Evolutionary conservation across 2,113 vertebrate genomes (phyloP), one percentile per base, ranked within the genome.

Genomic region (Anseranas semipalmata): DNA sequence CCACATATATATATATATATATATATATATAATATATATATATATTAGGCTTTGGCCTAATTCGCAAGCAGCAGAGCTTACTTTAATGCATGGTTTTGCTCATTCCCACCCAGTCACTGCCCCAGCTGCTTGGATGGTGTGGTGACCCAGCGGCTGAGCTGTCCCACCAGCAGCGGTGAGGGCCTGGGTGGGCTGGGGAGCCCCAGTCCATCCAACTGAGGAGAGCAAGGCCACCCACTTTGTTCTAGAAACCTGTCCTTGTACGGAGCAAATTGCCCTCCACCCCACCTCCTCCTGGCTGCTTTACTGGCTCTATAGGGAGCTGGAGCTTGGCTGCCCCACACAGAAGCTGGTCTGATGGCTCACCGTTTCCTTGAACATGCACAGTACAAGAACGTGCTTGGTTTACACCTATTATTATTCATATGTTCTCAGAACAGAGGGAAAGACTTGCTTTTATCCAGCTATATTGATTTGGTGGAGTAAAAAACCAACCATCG

Each of bases 141-240:
- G 2, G 12, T 48, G 50, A 32, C n/a, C 5, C 11, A 55, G 72
- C 16, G 30, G 32, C 55, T 85, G 43, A 81, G 58, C 33, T 66
- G 52, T 56, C 28, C 52, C 15, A 6, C 24, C 0, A 2, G 41
- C 48, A 73, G 37, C 0, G 0, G 21, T 37, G 50, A 68, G 48
- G 50, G 43, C 25, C 13, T 12, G 7, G 27, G 32, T 6, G 30
- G 30, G 28, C 55, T 65, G 14, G 27, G 50, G 37, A 65, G 25
- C 45, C 41, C 43, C 0, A 81, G 25, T 20, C 41, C 25, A 20
- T 33, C 11, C 13, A 4, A 7, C 37, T 66, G 41, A 72, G 46
- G 46, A 66, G 32, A 25, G 45, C 0, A 12, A 81, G 63, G 52
- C 20, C 37, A 46, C 35, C 35, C 5, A 9, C 7, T n/a, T n/a